Conservation (phyloP, 2,113 vertebrate species). For the Panthera tigris region DNA sequence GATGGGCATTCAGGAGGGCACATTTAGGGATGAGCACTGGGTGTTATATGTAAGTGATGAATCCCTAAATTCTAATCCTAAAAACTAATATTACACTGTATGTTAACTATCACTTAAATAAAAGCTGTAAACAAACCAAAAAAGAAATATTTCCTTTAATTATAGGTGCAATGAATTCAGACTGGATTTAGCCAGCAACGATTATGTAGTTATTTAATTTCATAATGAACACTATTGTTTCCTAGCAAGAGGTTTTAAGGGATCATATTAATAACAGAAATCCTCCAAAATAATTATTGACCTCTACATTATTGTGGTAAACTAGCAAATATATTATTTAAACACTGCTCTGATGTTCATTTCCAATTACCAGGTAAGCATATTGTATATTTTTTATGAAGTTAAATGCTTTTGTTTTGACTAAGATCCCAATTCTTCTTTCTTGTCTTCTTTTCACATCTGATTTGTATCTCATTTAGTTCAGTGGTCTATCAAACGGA, state of each 20-base stretch:
- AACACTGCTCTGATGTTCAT: not conserved
- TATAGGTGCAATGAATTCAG: not conserved
- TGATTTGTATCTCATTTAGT: not conserved
- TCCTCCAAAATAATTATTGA: not conserved
- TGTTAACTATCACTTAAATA: no score
- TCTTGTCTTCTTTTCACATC: not conserved
- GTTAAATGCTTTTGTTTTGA: not conserved
- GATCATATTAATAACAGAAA: not conserved
- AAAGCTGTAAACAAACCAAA: not conserved
- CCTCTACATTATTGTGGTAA: not conserved
- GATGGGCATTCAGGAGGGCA: no score
- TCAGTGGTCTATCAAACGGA: not conserved
- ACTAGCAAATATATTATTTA: not conserved
- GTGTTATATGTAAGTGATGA: no score
- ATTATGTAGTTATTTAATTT: not conserved
- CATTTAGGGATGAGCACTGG: no score
- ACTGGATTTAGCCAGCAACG: not conserved
- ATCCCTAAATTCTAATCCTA: no score
- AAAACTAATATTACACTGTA: no score
- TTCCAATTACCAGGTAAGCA: not conserved
- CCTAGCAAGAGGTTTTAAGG: not conserved
- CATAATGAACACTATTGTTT: not conserved
- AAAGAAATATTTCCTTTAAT: not conserved
- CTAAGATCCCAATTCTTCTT: not conserved
- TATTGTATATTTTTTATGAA: not conserved